Evolutionary conservation across 2,797 vertebrate genomes (phyloP).

Genomic region (Hirundo rustica): DNA sequence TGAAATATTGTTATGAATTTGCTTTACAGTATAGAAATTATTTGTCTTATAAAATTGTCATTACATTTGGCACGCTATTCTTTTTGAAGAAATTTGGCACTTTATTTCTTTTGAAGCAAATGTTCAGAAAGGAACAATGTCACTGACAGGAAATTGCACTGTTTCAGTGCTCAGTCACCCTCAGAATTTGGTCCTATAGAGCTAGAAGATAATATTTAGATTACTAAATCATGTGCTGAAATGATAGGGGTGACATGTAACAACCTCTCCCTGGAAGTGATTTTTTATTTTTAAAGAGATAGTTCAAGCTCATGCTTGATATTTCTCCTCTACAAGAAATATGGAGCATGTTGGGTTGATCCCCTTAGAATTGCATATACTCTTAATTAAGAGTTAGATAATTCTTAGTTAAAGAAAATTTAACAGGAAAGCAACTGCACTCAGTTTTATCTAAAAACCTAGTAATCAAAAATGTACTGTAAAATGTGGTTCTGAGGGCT

Average conservation of each 20-base stretch:
- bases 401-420: neutral
- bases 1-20: conserved; percentile 42
- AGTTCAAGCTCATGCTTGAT: neutral
- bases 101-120: neutral
- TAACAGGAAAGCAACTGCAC: neutral
- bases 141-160: neutral
- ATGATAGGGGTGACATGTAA: neutral
- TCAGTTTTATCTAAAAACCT: neutral
- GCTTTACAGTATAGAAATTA: neutral
- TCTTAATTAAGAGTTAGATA: neutral
- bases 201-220: neutral
- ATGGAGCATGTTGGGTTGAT: neutral
- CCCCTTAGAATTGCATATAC: neutral
- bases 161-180: neutral
- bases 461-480: neutral
- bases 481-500: neutral
- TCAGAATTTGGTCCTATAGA: neutral
- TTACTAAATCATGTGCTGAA: neutral
- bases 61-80: neutral
- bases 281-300: neutral
- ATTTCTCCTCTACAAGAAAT: neutral
- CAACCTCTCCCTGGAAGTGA: neutral
- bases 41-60: neutral
- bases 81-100: neutral
- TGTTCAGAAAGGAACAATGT: neutral